Evolutionary conservation across 64 coral and sea anemone genomes (phyloP).

Genomic region (Dendronephthya gigantea): DNA sequence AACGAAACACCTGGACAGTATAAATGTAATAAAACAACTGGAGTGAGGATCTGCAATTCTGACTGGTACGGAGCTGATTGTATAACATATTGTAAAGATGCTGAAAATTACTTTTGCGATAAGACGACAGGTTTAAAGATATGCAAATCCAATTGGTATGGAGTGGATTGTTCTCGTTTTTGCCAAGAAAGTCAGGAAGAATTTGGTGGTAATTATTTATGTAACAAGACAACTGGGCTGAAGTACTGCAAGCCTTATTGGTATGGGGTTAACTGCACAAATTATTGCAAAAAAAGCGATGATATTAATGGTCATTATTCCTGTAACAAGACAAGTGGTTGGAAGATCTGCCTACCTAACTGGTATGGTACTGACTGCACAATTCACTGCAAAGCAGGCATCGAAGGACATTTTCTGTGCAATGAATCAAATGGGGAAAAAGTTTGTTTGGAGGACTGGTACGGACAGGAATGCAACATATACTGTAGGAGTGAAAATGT

Average conservation of each 20-base stretch:
- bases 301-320: neutral
- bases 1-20: neutral
- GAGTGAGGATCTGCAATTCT: neutral
- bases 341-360: neutral
- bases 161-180: neutral
- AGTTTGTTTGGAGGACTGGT: neutral
- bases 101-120: neutral
- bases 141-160: neutral
- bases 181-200: neutral
- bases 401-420: too few relatives aligned
- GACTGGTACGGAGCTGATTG: neutral
- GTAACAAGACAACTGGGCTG: too few relatives aligned
- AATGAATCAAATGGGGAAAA: neutral
- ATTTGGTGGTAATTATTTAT: too few relatives aligned
- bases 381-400: neutral
- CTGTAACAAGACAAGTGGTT: neutral
- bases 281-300: too few relatives aligned
- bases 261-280: too few relatives aligned
- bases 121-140: neutral
- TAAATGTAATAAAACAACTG: neutral
- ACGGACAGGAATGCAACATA: neutral
- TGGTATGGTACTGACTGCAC: neutral
- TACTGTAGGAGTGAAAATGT: neutral
- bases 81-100: neutral
- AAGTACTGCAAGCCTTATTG: too few relatives aligned